phyloP scores from a whole-genome alignment of 1,140 invertebrate genomes.

The Bombus pascuorum region DNA sequence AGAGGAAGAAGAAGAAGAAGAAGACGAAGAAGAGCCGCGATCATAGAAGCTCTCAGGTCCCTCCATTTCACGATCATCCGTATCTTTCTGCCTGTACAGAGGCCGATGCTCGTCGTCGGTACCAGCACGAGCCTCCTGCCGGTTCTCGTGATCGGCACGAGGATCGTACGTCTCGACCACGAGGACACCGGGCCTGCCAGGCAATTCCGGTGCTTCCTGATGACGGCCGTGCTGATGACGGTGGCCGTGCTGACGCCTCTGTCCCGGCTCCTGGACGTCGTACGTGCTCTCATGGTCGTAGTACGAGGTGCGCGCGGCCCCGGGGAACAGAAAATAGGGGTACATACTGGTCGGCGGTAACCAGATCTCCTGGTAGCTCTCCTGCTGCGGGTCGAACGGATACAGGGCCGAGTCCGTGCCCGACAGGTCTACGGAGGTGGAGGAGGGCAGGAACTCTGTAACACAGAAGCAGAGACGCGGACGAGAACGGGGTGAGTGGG shows the following conservation, averaged over 20 bases:
- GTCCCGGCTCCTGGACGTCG: conserved; percentile 64
- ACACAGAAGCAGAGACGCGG: conserved; percentile 82
- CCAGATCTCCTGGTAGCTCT: conserved; percentile 83
- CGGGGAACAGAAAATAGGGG: conserved; percentile 84
- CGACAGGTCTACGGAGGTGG: conserved; percentile 82
- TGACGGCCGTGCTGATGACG: conserved; percentile 69
- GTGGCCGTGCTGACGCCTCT: conserved; percentile 57
- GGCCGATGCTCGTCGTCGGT: conserved; percentile 48
- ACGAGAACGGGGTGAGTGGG: conserved; percentile 76
- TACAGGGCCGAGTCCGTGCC: conserved; percentile 84
- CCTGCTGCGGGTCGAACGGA: conserved; percentile 82
- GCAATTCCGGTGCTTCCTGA: conserved; percentile 72
- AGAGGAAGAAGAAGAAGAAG: conserved; percentile 66
- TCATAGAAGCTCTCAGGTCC: conserved; percentile 61
- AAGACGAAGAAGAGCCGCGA: conserved; percentile 65
- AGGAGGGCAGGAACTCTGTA: conserved; percentile 84
- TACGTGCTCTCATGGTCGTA: conserved; percentile 75
- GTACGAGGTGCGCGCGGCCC: conserved; percentile 78
- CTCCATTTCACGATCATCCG: conserved; percentile 64
- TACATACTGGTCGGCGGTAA: conserved; percentile 83
- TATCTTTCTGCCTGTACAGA: conserved; percentile 40
- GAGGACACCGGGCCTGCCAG: conserved; percentile 69
- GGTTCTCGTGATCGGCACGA: conserved; percentile 69
- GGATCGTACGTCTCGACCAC: conserved; percentile 68
- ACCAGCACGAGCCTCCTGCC: conserved; percentile 53